Conservation (phyloP, 1,140 invertebrate genomes). For the Drosophila mayri region DNA sequence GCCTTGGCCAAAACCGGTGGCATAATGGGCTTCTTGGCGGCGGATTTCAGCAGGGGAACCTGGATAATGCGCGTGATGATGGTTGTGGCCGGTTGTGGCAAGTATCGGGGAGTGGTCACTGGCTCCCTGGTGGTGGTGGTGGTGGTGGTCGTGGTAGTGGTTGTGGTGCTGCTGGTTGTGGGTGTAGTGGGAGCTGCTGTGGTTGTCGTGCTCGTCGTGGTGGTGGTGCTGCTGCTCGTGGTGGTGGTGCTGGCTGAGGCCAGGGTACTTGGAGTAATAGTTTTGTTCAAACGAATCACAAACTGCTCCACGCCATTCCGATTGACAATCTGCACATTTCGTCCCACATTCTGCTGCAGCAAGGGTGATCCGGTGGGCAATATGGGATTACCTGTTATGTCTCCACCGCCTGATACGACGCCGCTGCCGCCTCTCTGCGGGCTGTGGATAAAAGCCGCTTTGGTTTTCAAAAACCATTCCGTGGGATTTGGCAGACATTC, state of each 20-base stretch:
- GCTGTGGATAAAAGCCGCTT: constrained; percentile 70
- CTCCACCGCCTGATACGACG: neutral
- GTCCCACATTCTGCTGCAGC: constrained; percentile 62
- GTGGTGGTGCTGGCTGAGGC: neutral
- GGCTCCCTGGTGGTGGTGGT: constrained; percentile 21
- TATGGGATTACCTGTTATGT: neutral
- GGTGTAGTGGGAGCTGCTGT: constrained; percentile 24
- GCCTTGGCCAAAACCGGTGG: constrained; percentile 80
- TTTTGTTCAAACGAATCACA: constrained; percentile 71
- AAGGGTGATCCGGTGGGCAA: constrained; percentile 20
- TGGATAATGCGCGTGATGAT: constrained; percentile 81
- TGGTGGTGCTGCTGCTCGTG: constrained; percentile 13
- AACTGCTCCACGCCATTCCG: constrained; percentile 75
- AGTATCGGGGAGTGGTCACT: constrained; percentile 18
- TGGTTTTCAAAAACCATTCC: constrained; percentile 85
- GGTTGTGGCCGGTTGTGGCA: constrained; percentile 33
- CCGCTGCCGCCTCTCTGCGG: constrained; percentile 1
- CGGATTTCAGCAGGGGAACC: constrained; percentile 77
- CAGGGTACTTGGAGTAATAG: neutral
- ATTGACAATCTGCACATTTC: constrained; percentile 72
- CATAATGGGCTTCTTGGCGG: constrained; percentile 81
- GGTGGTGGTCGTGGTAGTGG: neutral
- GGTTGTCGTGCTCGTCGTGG: constrained; percentile 26
- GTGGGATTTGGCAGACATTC: constrained; percentile 80
- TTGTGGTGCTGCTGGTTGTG: constrained; percentile 16